These are phyloP conservation scores for Rafetus swinhoei DNA, from an alignment of 2,113 vertebrate genomes.

Conservation along the genomic window DNA sequence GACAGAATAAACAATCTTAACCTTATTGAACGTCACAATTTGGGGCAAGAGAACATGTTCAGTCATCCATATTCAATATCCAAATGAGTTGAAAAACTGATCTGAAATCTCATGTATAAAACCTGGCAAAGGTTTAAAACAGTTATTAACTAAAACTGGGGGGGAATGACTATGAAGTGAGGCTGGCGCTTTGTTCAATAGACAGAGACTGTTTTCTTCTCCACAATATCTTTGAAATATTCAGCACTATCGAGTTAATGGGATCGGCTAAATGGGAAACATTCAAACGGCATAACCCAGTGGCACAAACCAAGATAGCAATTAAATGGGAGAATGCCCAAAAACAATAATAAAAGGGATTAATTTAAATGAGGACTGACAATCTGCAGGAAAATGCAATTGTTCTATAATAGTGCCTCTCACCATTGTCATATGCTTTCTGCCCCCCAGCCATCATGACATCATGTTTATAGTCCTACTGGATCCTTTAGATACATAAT, in stretches of 20 bases:
- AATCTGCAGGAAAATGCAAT: conserved; percentile 56
- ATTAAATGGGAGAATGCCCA: conserved; percentile 66
- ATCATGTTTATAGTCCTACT: neutral
- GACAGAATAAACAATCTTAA: conserved; percentile 45
- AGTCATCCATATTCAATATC: conserved; percentile 46
- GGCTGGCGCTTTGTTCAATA: neutral
- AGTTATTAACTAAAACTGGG: conserved; percentile 25
- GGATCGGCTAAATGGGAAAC: conserved; percentile 55
- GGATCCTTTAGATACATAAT: neutral
- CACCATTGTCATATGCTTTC: neutral
- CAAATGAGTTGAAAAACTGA: conserved; percentile 41
- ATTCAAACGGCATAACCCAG: conserved; percentile 62
- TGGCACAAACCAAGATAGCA: conserved; percentile 63
- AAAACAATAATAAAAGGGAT: conserved; percentile 71
- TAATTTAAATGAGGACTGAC: conserved; percentile 51
- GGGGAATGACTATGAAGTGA: neutral
- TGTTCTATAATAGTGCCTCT: neutral
- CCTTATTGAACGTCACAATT: conserved; percentile 42
- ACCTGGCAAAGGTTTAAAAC: conserved; percentile 46
- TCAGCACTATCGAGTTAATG: conserved; percentile 37
- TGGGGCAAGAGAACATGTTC: conserved; percentile 56
- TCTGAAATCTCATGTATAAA: neutral
- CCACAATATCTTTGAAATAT: conserved; percentile 42
- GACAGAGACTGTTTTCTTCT: neutral
- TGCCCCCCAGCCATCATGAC: neutral